Percentiles rank a stretch among this genome's conserved stretches.
Evolutionary conservation across 2,888 invertebrate species (phyloP).

Genomic region (Bellardia bayeri): DNA sequence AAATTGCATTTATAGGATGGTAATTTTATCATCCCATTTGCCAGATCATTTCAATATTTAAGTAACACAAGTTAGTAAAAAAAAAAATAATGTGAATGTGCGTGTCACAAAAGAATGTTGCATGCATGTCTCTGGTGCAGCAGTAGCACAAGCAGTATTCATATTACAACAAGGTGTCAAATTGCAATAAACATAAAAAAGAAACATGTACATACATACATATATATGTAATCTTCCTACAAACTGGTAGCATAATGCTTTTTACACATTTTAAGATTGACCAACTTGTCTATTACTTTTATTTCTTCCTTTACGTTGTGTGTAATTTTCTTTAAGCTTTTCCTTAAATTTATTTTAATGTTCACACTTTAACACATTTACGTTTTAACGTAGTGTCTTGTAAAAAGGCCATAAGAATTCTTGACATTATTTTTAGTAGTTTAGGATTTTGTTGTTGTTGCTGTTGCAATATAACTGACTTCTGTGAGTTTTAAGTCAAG

Average conservation of each 20-base stretch:
- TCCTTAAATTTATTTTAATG: slow-evolving; percentile 39
- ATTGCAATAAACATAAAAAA: slow-evolving; percentile 28
- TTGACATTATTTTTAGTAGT: slow-evolving; percentile 43
- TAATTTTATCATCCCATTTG: slow-evolving; percentile 32
- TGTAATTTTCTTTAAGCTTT: background rate
- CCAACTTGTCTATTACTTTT: slow-evolving; percentile 19
- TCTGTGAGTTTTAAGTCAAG: background rate
- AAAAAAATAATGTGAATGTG: background rate
- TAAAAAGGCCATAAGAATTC: slow-evolving; percentile 56
- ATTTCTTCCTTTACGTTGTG: background rate
- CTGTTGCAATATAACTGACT: background rate
- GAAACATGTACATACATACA: background rate
- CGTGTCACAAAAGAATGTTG: slow-evolving; percentile 3
- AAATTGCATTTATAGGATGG: slow-evolving; percentile 44
- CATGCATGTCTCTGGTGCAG: background rate
- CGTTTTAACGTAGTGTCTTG: slow-evolving; percentile 44
- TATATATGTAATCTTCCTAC: slow-evolving; percentile 3
- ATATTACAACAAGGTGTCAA: slow-evolving; percentile 44
- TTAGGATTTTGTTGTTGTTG: background rate
- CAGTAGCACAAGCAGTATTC: background rate
- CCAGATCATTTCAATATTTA: slow-evolving; percentile 20
- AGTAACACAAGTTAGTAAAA: slow-evolving; percentile 9
- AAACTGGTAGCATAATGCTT: slow-evolving; percentile 4
- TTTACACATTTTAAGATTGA: slow-evolving; percentile 16
- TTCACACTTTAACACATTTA: slow-evolving; percentile 60